phyloP scores from a whole-genome alignment of 2,113 vertebrate species.

The Hippocampus barbouri region DNA sequence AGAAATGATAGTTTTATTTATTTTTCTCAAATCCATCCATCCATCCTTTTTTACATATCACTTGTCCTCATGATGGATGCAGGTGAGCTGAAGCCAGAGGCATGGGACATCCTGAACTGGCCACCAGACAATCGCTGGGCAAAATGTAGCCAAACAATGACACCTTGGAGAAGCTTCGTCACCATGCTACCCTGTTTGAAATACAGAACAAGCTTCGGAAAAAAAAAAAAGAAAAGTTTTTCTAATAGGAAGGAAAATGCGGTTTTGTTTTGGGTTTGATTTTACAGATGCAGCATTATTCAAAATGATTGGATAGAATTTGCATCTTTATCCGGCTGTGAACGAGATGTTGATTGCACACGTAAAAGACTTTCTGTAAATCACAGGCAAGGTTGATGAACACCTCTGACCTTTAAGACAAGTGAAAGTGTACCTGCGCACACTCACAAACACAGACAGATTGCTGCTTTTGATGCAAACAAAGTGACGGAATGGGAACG shows the following conservation, averaged over 20 bases:
- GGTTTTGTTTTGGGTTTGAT: not conserved
- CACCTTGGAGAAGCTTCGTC: too few relatives aligned
- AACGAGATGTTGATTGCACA: not conserved
- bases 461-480: constrained; percentile 16
- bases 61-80: too few relatives aligned
- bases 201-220: too few relatives aligned
- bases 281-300: not conserved
- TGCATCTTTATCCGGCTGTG: not conserved
- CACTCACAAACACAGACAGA: constrained; percentile 8
- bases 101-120: not conserved
- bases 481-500: constrained; percentile 25
- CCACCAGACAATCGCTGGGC: not conserved
- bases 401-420: constrained; percentile 1
- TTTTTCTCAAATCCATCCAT: not conserved
- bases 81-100: too few relatives aligned
- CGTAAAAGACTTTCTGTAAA: not conserved
- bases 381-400: not conserved
- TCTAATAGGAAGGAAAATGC: not conserved
- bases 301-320: not conserved
- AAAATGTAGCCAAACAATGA: not conserved
- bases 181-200: too few relatives aligned
- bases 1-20: not conserved
- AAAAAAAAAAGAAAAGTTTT: too few relatives aligned
- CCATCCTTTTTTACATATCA: too few relatives aligned
- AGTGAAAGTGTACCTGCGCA: not conserved